Percentiles rank a stretch among this genome's conserved stretches.
Evolutionary conservation across 1,140 invertebrate species (phyloP).

Genomic region (Zaprionus ornatus): DNA sequence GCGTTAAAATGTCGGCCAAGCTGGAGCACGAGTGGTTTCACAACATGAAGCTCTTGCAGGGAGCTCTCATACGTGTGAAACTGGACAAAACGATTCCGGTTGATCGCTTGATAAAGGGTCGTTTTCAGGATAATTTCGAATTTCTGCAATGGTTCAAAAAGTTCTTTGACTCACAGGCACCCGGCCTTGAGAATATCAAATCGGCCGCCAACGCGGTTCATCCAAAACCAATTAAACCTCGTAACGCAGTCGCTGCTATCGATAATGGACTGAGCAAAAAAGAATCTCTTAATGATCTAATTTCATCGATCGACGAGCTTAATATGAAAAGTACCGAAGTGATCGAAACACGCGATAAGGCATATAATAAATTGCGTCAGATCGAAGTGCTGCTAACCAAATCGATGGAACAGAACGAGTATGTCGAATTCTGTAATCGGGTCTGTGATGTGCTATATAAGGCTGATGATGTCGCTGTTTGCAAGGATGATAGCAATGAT

Average conservation of each 20-base stretch:
- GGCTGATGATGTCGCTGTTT: constrained; percentile 17
- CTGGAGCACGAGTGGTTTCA: constrained; percentile 99
- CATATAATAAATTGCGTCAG: constrained; percentile 56
- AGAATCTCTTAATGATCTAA: not conserved
- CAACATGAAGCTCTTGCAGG: constrained; percentile 99
- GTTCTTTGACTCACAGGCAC: constrained; percentile 96
- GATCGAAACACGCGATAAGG: constrained; percentile 47
- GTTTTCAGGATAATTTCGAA: constrained; percentile 99
- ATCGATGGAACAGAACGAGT: constrained; percentile 30
- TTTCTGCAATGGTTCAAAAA: constrained; percentile 99
- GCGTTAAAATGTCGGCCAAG: constrained; percentile 98
- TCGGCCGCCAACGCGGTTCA: constrained; percentile 41
- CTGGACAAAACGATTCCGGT: constrained; percentile 96
- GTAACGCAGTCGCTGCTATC: not conserved
- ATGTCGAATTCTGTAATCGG: constrained; percentile 59
- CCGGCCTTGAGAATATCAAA: constrained; percentile 65
- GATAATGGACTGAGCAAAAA: not conserved
- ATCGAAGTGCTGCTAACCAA: constrained; percentile 57
- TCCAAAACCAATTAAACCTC: constrained; percentile 51
- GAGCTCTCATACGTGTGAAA: constrained; percentile 97
- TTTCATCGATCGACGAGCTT: constrained; percentile 19
- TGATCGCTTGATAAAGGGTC: constrained; percentile 95
- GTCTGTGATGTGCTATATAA: constrained; percentile 57
- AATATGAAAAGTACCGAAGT: constrained; percentile 6
- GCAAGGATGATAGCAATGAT: constrained; percentile 4